Conservation (phyloP, 2,888 invertebrate genomes). For the Willowsia nigromaculata region DNA sequence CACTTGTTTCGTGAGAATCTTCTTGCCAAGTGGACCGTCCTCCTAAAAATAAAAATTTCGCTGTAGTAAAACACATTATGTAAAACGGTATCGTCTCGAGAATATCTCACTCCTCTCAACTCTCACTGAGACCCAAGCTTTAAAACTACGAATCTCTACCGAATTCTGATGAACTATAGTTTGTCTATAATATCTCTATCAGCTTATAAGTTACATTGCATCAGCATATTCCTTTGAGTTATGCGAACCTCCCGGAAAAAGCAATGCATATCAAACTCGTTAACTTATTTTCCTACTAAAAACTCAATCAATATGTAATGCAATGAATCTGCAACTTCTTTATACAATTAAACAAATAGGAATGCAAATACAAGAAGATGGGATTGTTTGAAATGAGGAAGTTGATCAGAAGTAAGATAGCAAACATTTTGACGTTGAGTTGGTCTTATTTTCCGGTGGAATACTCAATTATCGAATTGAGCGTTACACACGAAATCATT, state of each 20-base stretch:
- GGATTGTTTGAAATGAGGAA: background rate
- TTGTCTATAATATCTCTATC: no score
- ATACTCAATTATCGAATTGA: background rate
- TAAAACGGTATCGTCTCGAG: no score
- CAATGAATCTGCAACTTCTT: no score
- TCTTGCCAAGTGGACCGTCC: slow-evolving; percentile 77
- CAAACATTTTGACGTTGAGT: background rate
- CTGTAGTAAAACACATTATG: background rate
- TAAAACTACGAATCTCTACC: no score
- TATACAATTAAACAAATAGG: background rate
- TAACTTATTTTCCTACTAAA: background rate
- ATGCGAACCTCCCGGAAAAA: background rate
- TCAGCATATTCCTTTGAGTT: background rate
- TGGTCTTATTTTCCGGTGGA: background rate
- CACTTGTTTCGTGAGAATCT: slow-evolving; percentile 67
- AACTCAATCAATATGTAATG: no score
- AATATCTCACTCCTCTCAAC: no score
- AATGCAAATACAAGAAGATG: background rate
- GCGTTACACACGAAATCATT: background rate
- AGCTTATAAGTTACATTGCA: no score
- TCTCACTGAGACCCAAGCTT: no score
- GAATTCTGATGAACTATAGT: no score
- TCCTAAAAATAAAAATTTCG: slow-evolving; percentile 75
- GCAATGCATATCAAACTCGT: background rate
- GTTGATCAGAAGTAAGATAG: background rate